phyloP scores from a whole-genome alignment of 2,113 vertebrate species.

The Hyperoodon ampullatus region DNA sequence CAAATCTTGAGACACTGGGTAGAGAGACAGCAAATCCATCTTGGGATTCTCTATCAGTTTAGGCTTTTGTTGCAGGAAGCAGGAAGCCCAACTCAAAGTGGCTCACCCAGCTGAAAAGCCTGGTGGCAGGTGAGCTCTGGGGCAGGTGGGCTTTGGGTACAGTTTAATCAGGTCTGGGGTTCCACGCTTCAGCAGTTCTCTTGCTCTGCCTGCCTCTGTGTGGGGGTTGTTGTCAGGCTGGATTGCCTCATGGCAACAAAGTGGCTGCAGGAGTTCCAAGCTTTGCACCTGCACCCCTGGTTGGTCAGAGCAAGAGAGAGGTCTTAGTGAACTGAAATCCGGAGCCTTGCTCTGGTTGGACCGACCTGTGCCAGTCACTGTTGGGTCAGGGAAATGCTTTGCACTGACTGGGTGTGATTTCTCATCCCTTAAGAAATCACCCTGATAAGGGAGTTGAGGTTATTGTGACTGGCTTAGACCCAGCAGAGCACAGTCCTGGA shows the following conservation, averaged over 20 bases:
- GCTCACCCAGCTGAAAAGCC: neutral
- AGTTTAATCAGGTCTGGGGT: accelerated
- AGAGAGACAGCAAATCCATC: neutral
- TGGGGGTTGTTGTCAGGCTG: too few relatives aligned
- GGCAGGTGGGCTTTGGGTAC: too few relatives aligned
- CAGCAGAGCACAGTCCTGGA: neutral
- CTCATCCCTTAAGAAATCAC: neutral
- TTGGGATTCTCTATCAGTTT: neutral
- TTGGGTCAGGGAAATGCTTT: neutral
- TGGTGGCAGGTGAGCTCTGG: too few relatives aligned
- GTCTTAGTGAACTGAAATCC: neutral
- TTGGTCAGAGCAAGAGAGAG: neutral
- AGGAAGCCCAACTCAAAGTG: neutral
- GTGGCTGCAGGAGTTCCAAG: neutral
- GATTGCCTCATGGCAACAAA: neutral
- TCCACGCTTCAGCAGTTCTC: neutral
- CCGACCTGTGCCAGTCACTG: neutral
- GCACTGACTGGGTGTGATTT: neutral
- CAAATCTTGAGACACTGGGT: neutral
- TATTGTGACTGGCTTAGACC: neutral
- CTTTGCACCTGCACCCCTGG: neutral
- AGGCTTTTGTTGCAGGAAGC: neutral
- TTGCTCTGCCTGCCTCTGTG: neutral
- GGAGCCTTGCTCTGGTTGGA: neutral
- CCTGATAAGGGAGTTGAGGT: neutral